Base-by-base conservation (phyloP, 1,140 invertebrate species). In the Drosophila repletoides region DNA sequence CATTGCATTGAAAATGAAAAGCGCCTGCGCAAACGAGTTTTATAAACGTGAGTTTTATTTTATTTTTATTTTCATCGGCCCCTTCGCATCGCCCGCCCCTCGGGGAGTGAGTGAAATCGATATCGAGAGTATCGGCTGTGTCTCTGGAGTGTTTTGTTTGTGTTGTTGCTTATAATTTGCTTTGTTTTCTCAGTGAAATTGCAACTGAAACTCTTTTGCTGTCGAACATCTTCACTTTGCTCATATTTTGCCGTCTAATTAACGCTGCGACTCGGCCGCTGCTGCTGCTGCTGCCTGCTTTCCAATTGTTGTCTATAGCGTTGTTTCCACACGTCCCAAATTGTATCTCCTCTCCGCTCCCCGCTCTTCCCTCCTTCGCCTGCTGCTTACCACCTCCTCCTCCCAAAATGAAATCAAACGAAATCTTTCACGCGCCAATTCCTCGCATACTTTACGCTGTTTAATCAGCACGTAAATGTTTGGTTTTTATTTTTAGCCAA, bases 341-440 rank as follows among this genome's bases (percentile, higher is more conserved):
- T 59, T 29, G 34, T 34, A 19, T 19, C 1, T 7, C n/a, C 19
- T 7, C 4, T 28, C 19, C 26, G n/a, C 12, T 5, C 17, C 3
- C 29, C 41, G 2, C 17, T 10, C 6, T 2, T 5, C 7, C 26
- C 15, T 33, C 10, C 7, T 15, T 22, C 22, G 7, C 6, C 36
- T 29, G 9, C 7, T 9, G 3, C n/a, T n/a, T n/a, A 5, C n/a
- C n/a, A 15, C 36, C 15, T 24, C 5, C 36, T 29, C 19, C 33
- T 12, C 45, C 43, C 14, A 67, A 60, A 52, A 60, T 22, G 58
- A 73, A 81, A 83, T 84, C 77, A 83, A 83, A 83, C 74, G 69
- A 83, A 84, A 83, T 75, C 76, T 83, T 83, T 83, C 80, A 83
- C 77, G 77, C 77, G 79, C 77, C 77, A 83, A 83, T 83, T 83